These are phyloP conservation scores for Pachyseris speciosa DNA, from an alignment of 64 coral and sea anemone genomes.

Conservation along the genomic window DNA sequence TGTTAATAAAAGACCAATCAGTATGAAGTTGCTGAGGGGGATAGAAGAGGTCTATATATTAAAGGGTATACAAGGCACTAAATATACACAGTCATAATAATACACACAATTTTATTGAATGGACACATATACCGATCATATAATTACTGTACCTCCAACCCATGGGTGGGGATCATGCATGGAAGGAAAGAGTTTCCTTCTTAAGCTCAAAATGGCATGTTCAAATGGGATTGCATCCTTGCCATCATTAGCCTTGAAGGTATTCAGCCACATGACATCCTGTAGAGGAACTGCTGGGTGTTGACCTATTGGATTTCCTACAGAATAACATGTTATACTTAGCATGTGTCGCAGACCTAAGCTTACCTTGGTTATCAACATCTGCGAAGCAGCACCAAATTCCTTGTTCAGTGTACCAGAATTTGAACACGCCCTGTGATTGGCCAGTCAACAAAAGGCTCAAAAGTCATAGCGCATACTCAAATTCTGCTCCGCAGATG, in stretches of 20 bases:
- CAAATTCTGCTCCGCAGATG: no score
- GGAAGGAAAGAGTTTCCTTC: constrained; percentile 64
- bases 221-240: constrained; percentile 8
- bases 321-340: neutral
- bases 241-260: neutral
- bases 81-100: no score
- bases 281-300: constrained; percentile 55
- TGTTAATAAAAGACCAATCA: no score
- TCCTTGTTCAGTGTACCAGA: no score
- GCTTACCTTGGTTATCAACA: no score
- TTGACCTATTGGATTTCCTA: constrained; percentile 26
- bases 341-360: no score
- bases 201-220: neutral
- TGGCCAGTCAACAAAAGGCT: no score
- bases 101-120: neutral
- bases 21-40: no score
- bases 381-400: no score
- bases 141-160: constrained; percentile 2
- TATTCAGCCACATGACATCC: constrained; percentile 53
- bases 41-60: neutral
- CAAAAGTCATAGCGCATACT: no score
- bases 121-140: neutral
- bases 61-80: no score
- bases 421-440: no score
- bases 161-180: constrained; percentile 55